Conservation (phyloP, 2,113 vertebrate species). For the Percina caprodes region DNA sequence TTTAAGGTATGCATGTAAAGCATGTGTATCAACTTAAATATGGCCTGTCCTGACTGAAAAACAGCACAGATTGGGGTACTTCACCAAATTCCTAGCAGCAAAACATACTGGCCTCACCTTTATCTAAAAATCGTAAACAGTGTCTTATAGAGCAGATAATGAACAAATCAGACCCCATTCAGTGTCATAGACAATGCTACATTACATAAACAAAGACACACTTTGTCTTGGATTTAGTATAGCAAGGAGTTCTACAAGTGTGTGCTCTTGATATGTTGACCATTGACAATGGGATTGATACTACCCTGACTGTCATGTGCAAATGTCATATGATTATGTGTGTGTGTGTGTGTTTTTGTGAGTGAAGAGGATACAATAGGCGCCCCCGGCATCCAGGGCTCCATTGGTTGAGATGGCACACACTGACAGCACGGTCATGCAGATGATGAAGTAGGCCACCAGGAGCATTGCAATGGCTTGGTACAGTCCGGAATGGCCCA, state of each 20-base stretch:
- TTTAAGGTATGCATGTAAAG: background rate
- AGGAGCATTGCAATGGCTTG: slow-evolving; percentile 88
- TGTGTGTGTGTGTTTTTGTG: background rate
- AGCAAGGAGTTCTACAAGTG: background rate
- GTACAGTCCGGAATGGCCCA: slow-evolving; percentile 91
- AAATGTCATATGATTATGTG: background rate
- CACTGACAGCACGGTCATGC: slow-evolving; percentile 92
- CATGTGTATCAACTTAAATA: background rate
- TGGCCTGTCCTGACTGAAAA: background rate
- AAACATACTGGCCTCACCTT: background rate
- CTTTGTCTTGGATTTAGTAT: slow-evolving; percentile 9
- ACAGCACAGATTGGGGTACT: background rate
- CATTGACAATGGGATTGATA: background rate
- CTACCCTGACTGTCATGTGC: slow-evolving; percentile 7
- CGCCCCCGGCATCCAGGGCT: slow-evolving; percentile 91
- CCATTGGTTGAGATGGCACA: slow-evolving; percentile 95
- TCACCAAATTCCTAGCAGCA: background rate
- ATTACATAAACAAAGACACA: background rate
- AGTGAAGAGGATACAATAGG: slow-evolving; percentile 90
- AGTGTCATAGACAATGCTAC: background rate
- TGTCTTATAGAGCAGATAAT: background rate
- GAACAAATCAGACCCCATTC: background rate
- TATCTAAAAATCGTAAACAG: background rate
- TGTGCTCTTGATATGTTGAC: background rate
- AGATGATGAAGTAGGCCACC: slow-evolving; percentile 93